Evolutionary conservation across 2,888 invertebrate species (phyloP), one percentile per base, ranked within the genome.

Genomic region (Heteropelma amictum): DNA sequence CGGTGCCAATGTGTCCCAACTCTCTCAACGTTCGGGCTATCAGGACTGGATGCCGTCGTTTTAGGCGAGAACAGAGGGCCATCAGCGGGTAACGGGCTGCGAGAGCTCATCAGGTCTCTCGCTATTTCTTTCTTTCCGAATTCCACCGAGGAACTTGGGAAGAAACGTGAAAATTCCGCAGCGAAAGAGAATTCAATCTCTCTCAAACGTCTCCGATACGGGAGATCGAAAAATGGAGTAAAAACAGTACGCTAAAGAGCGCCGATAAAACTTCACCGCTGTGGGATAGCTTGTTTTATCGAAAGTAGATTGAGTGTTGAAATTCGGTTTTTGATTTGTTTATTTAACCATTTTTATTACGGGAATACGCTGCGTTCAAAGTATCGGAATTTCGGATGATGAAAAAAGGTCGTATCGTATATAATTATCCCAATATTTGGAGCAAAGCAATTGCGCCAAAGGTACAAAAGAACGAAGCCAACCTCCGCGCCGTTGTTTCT

Each of bases 1-100:
- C n/a, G 76, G 74, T 82, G 79, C 80, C 63, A 17, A 60, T 54
- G 65, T 72, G 72, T 69, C 61, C 65, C 51, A 49, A 58, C 49
- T 63, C 77, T 60, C 19, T 38, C 70, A 60, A 51, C 35, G 33
- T 54, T 60, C 70, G 64, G 64, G 58, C 72, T 63, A 77, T 77
- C 69, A 58, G 61, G 28, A 49, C 63, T 64, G 49, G 54, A 28
- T 58, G 42, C 42, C 38, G 35, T 23, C 35, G 28, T 45, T 45
- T 10, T 64, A 14, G 14, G 19, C 38, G 17, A 17, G 21, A 45
- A 21, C 28, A 30, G 28, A 61, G 64, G 45, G 28, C 47, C 38
- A 60, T 67, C 71, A 42, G 54, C 35, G 26, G 21, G 40, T 56
- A 67, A 38, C 47, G 64, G 64, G 60, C 63, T 56, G 49, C 40